Conservation (phyloP, 2,113 vertebrate genomes). For the Lutjanus erythropterus region DNA sequence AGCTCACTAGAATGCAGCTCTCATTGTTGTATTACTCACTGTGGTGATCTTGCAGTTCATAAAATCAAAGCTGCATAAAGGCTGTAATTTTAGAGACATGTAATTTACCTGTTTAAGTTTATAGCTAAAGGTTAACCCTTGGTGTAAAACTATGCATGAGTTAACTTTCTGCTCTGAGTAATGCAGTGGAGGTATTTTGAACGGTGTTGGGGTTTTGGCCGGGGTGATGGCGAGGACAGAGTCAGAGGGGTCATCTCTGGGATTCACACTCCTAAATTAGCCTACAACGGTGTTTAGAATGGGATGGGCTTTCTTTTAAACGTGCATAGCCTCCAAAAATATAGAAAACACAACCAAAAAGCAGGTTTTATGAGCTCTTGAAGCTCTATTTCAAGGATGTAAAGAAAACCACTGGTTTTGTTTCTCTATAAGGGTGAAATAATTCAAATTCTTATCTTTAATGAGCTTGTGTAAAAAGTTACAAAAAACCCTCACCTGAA, state of each 20-base stretch:
- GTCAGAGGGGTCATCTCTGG: conserved; percentile 26
- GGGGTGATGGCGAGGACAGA: conserved; percentile 23
- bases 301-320: conserved; percentile 24
- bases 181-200: conserved; percentile 43
- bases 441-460: conserved; percentile 17
- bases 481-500: neutral
- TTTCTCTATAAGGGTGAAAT: neutral
- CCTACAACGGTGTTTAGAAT: conserved; percentile 40
- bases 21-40: conserved; percentile 71
- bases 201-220: conserved; percentile 32
- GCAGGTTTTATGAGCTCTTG: conserved; percentile 8
- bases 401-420: conserved; percentile 4
- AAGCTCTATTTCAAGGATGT: conserved; percentile 27
- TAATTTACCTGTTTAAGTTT: conserved; percentile 79
- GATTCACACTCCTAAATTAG: conserved; percentile 23
- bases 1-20: conserved; percentile 21
- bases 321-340: neutral
- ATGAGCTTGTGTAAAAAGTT: conserved; percentile 3
- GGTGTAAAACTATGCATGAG: conserved; percentile 54
- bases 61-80: conserved; percentile 75
- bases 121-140: conserved; percentile 66
- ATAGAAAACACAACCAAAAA: conserved; percentile 35
- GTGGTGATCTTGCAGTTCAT: conserved; percentile 76
- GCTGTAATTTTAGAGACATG: conserved; percentile 72
- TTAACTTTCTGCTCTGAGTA: conserved; percentile 48